Percentiles rank a stretch among this genome's conserved stretches.
Evolutionary conservation across 2,797 vertebrate species (phyloP).

Genomic region (Etheostoma nigrum): DNA sequence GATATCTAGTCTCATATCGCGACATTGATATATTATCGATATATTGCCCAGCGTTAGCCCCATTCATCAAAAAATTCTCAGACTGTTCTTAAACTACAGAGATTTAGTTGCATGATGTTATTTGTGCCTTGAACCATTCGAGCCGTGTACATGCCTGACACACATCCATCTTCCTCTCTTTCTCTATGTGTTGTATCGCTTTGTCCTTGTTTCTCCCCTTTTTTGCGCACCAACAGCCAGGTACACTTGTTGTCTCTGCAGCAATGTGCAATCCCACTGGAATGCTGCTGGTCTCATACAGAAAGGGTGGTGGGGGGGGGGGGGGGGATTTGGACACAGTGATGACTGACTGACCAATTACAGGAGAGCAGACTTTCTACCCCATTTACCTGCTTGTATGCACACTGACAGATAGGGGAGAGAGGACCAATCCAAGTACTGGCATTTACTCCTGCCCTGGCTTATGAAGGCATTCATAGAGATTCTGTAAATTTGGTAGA

Average conservation of each 20-base stretch:
- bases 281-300: conserved; percentile 58
- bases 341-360: conserved; percentile 70
- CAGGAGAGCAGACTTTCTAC: conserved; percentile 51
- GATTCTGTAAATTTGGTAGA: conserved; percentile 19
- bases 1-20: too few species aligned
- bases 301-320: background rate
- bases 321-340: conserved; percentile 36
- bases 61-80: background rate
- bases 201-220: conserved; percentile 9
- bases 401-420: conserved; percentile 39
- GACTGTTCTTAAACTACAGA: background rate
- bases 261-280: conserved; percentile 52
- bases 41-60: background rate
- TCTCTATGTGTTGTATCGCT: background rate
- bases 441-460: conserved; percentile 6
- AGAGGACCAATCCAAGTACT: conserved; percentile 19
- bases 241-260: conserved; percentile 40
- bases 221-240: conserved; percentile 31
- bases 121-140: conserved; percentile 1
- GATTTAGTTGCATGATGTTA: background rate
- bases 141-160: background rate
- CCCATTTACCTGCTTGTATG: conserved; percentile 58
- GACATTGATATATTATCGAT: too few species aligned
- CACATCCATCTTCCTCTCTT: conserved; percentile 7
- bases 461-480: background rate